These are phyloP conservation scores for Hipparchia sbordonii DNA, from an alignment of 2,888 invertebrate species.

Conservation along the genomic window DNA sequence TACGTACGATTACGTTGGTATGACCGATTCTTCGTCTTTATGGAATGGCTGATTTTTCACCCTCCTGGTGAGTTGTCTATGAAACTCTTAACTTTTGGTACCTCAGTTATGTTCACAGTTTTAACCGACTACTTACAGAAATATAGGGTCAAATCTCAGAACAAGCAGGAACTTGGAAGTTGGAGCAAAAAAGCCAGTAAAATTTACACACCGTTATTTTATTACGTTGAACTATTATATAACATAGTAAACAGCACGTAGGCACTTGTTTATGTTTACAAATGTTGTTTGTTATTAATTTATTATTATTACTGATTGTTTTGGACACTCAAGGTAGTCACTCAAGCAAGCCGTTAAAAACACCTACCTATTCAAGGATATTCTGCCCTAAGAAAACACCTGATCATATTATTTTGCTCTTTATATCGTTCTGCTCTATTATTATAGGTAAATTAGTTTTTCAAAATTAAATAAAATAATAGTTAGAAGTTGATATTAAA, in stretches of 20 bases:
- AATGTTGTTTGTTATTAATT: constrained; percentile 13
- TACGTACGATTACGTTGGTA: no score
- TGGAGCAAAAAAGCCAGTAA: no score
- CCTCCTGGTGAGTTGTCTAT: background rate
- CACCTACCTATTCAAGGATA: background rate
- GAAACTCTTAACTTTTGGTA: no score
- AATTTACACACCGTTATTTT: no score
- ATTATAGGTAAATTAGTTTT: no score
- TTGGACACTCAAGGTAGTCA: constrained; percentile 8
- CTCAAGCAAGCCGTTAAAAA: background rate
- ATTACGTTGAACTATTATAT: background rate
- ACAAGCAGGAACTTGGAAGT: background rate
- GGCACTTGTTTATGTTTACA: constrained; percentile 22
- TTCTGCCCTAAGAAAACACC: background rate
- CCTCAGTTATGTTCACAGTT: no score
- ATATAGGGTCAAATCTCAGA: background rate
- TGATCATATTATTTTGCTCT: background rate
- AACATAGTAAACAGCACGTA: constrained; percentile 26
- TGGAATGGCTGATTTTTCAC: background rate
- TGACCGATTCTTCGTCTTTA: background rate
- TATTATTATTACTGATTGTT: constrained; percentile 10
- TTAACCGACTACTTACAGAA: no score
- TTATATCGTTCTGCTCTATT: background rate
- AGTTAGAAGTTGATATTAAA: no score
- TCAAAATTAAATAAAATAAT: no score